Evolutionary conservation across 2,797 vertebrate genomes (phyloP), one percentile per base, ranked within the genome.

Genomic region (Natrix natrix): DNA sequence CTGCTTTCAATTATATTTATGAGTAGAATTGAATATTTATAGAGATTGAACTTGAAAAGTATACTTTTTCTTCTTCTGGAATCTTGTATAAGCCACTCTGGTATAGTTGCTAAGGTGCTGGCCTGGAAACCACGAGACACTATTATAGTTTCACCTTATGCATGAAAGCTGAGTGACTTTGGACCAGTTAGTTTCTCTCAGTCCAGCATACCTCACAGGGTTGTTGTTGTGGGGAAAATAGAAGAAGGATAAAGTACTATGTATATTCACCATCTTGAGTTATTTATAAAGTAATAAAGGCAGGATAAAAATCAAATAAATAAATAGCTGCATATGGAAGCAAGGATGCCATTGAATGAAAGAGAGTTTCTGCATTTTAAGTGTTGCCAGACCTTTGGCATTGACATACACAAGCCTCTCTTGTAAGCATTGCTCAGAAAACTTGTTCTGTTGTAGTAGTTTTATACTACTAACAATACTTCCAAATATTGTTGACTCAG

Each of bases 1-100:
- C 57, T 57, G 48, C 74, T 94, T 96, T 95, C 93, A 16, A 91
- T 89, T 56, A 94, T 48, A 37, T 4, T 94, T 28, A 92, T 90
- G 92, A 95, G 28, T 57, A 55, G n/a, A 26, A 55, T 89, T 93
- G 11, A 93, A 7, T 93, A 24, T 37, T 89, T 60, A 32, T 52
- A 91, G 92, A 94, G n/a, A 32, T 83, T 94, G 94, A 90, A 94
- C 83, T 17, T 91, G 16, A 88, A 55, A 4, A 78, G 32, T 37
- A 37, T 57, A 0, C 28, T 66, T 90, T 93, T 4, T 32, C 37
- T 78, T 32, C 5, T 28, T 57, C 52, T 20, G 28, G 69, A 88
- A 94, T 86, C 69, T 48, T 90, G 24, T 28, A 91, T 10, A 4
- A 66, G 28, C 28, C 14, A 13, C 11, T 66, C n/a, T 66, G 61